A percentile compares a stretch with the other conserved stretches of the same genome.
Evolutionary conservation across 1,140 invertebrate genomes (phyloP).

Genomic region (Oncopeltus fasciatus): DNA sequence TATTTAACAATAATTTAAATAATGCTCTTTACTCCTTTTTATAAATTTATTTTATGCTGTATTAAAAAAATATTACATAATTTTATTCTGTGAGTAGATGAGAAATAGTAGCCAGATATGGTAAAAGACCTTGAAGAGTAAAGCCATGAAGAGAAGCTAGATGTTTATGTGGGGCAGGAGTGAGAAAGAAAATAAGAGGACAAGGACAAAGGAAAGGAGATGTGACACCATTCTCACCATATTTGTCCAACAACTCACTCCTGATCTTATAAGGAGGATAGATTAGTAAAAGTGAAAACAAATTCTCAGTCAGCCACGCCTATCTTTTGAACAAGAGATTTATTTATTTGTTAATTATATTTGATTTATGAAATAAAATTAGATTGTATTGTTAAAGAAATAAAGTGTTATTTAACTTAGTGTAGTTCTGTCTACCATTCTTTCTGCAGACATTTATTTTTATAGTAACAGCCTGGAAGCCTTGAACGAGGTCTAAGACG

Average conservation of each 20-base stretch:
- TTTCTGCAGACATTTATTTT: neutral
- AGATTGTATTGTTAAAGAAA: neutral
- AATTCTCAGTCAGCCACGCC: neutral
- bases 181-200: neutral
- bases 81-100: too few species aligned
- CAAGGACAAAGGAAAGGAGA: conserved; percentile 8
- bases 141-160: too few species aligned
- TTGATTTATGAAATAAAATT: neutral
- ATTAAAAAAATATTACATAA: too few species aligned
- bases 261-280: neutral
- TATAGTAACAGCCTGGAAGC: neutral
- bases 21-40: too few species aligned
- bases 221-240: conserved; percentile 5
- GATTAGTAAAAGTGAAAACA: too few species aligned
- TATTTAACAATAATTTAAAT: too few species aligned
- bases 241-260: conserved; percentile 1
- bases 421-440: neutral
- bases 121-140: too few species aligned
- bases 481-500: neutral
- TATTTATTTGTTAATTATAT: neutral
- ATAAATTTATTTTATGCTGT: too few species aligned
- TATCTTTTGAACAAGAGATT: neutral
- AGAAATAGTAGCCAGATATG: too few species aligned
- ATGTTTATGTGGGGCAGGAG: neutral
- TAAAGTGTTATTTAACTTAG: neutral